These are phyloP conservation scores for Neelides folsomi DNA, from an alignment of 2,888 invertebrate species.

Conservation along the genomic window DNA sequence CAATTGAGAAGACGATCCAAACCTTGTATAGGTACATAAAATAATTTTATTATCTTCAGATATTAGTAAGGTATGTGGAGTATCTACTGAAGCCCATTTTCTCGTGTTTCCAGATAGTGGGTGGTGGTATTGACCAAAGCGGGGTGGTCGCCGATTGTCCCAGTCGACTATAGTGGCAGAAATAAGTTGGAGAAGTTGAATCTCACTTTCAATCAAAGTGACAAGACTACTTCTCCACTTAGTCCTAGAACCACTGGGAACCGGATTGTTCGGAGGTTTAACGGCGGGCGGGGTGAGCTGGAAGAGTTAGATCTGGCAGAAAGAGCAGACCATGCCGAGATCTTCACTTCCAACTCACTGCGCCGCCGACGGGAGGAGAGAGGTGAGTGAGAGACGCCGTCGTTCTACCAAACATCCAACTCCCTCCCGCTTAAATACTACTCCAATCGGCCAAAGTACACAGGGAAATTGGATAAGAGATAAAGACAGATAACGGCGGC, in stretches of 20 bases:
- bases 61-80: no score
- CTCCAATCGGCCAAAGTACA: constrained; percentile 1
- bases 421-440: background rate
- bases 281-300: constrained; percentile 44
- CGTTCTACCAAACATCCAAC: background rate
- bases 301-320: constrained; percentile 63
- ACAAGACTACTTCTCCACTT: constrained; percentile 55
- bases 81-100: no score
- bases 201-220: constrained; percentile 53
- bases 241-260: constrained; percentile 38
- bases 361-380: constrained; percentile 7
- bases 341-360: constrained; percentile 53
- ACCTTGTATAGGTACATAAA: no score
- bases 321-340: constrained; percentile 44
- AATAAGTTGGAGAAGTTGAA: constrained; percentile 65
- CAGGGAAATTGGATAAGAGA: no score
- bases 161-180: constrained; percentile 35
- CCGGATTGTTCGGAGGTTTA: constrained; percentile 4
- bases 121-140: no score
- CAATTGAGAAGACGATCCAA: no score
- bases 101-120: no score
- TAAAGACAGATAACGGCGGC: no score
- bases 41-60: no score
- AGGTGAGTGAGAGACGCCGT: background rate
- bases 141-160: background rate